Conservation (phyloP, 2,888 invertebrate genomes). For the Sinopyrophorus schimmeli region DNA sequence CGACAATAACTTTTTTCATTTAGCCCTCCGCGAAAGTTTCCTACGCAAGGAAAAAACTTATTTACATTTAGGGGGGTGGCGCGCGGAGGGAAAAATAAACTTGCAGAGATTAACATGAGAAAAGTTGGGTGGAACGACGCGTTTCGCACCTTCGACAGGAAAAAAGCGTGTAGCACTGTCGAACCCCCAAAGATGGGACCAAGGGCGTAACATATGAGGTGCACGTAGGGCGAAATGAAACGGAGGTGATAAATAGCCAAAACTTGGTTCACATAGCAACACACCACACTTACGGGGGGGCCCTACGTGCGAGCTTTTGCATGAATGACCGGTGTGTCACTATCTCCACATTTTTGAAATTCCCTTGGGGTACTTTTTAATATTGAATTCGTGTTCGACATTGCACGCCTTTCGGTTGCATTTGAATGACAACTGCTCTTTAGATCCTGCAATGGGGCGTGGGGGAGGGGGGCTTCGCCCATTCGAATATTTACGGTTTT, state of each 20-base stretch:
- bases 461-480: too few species aligned
- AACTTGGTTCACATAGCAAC: slow-evolving; percentile 48
- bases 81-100: too few species aligned
- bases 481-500: too few species aligned
- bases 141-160: background rate
- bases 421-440: too few species aligned
- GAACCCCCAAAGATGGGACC: slow-evolving; percentile 16
- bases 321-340: slow-evolving; percentile 33
- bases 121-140: slow-evolving; percentile 3
- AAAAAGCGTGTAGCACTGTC: slow-evolving; percentile 18
- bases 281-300: slow-evolving; percentile 33
- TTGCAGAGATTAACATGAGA: background rate
- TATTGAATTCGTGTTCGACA: slow-evolving; percentile 23
- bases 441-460: too few species aligned
- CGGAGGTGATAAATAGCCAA: slow-evolving; percentile 45
- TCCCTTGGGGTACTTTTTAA: slow-evolving; percentile 23
- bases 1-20: too few species aligned
- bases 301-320: slow-evolving; percentile 21
- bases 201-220: slow-evolving; percentile 47
- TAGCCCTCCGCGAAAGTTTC: too few species aligned
- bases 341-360: slow-evolving; percentile 28
- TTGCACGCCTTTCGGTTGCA: too few species aligned
- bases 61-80: too few species aligned
- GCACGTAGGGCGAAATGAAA: slow-evolving; percentile 48
- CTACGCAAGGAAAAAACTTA: too few species aligned